Conservation (phyloP, 2,888 invertebrate species). For the Lissonota sp. region DNA sequence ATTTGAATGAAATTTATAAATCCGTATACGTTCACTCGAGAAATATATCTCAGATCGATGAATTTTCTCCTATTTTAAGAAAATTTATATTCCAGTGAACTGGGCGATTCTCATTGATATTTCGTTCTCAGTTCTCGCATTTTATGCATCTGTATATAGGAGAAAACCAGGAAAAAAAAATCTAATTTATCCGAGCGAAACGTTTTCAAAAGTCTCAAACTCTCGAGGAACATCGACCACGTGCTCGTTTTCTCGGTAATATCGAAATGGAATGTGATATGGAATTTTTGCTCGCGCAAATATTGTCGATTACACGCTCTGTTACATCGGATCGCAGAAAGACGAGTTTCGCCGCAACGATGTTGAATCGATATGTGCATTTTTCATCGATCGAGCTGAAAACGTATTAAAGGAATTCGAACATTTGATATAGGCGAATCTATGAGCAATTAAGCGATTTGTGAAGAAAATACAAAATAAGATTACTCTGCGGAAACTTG, state of each 20-base stretch:
- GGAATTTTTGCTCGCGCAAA: conserved; percentile 15
- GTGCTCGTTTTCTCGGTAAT: background rate
- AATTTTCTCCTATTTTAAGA: background rate
- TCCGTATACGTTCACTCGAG: background rate
- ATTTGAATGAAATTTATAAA: no score
- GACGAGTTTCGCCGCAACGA: conserved; percentile 27
- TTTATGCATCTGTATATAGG: no score
- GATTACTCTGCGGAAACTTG: conserved; percentile 53
- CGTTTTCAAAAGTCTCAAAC: background rate
- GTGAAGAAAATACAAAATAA: conserved; percentile 38
- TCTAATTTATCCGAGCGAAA: background rate
- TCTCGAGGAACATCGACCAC: background rate
- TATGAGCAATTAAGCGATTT: conserved; percentile 56
- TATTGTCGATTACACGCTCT: background rate
- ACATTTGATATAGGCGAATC: conserved; percentile 51
- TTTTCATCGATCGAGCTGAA: conserved; percentile 2
- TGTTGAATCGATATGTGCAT: conserved; percentile 27
- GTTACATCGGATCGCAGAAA: background rate
- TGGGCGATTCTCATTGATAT: background rate
- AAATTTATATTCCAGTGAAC: background rate
- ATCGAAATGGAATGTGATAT: conserved; percentile 19
- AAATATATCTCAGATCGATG: background rate
- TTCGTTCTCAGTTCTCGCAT: no score
- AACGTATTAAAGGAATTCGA: conserved; percentile 33
- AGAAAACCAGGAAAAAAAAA: no score